Evolutionary conservation across 2,888 invertebrate species (phyloP).

Genomic region (Phlogophora meticulosa): DNA sequence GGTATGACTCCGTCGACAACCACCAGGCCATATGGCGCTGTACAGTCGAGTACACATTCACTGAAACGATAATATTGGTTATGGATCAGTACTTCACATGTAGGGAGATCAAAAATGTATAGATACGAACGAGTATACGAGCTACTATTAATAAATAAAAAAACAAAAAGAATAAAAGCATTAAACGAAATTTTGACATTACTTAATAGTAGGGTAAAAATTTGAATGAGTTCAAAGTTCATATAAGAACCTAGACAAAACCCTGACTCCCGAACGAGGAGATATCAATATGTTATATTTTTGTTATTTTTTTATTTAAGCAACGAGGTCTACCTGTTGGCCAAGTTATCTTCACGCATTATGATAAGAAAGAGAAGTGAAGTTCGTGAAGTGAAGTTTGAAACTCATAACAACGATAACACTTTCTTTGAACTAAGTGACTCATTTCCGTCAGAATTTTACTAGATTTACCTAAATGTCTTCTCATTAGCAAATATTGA

Average conservation of each 20-base stretch:
- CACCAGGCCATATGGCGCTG: slow-evolving; percentile 85
- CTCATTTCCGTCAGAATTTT: slow-evolving; percentile 51
- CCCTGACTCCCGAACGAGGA: no score
- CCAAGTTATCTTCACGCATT: slow-evolving; percentile 21
- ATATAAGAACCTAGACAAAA: no score
- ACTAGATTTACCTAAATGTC: slow-evolving; percentile 50
- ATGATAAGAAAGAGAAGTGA: slow-evolving; percentile 39
- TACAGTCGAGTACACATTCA: slow-evolving; percentile 74
- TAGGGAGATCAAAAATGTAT: slow-evolving; percentile 23
- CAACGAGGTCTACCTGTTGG: slow-evolving; percentile 5
- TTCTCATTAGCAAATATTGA: slow-evolving; percentile 49
- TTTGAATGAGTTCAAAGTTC: no score
- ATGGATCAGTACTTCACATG: slow-evolving; percentile 48
- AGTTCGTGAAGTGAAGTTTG: no score
- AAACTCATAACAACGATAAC: slow-evolving; percentile 52
- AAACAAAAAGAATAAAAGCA: no score
- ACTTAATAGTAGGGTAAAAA: no score
- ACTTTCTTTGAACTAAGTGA: slow-evolving; percentile 47
- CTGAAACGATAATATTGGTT: slow-evolving; percentile 48
- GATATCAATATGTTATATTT: no score
- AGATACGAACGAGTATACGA: slow-evolving; percentile 6
- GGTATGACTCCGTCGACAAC: slow-evolving; percentile 82
- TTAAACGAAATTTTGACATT: no score
- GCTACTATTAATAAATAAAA: not conserved
- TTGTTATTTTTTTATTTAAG: no score